These are phyloP conservation scores for Mohoua ochrocephala DNA, from an alignment of 2,113 vertebrate species.

Conservation along the genomic window DNA sequence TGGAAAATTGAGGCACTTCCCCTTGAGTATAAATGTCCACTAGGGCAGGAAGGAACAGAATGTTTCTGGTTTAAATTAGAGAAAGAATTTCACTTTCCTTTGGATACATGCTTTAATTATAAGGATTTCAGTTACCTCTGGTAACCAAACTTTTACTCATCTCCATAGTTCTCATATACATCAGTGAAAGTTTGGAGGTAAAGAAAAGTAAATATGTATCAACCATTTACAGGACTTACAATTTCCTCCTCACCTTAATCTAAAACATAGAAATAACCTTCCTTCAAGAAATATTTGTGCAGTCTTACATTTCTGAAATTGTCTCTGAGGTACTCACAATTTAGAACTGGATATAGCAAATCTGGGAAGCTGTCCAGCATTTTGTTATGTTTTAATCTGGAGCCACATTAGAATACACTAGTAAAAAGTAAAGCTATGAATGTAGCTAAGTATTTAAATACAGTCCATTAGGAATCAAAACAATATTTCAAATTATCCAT, in stretches of 20 bases:
- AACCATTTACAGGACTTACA: not conserved
- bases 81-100: not conserved
- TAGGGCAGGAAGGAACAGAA: not conserved
- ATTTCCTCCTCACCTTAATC: not conserved
- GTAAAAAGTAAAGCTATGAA: not conserved
- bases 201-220: not conserved
- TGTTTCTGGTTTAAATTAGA: not conserved
- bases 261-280: not conserved
- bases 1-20: not conserved
- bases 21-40: not conserved
- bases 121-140: fast-evolving
- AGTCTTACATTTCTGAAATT: not conserved
- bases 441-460: not conserved
- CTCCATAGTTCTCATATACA: not conserved
- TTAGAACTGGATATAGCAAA: not conserved
- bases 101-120: not conserved
- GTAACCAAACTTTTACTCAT: not conserved
- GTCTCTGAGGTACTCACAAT: not conserved
- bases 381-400: not conserved
- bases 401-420: not conserved
- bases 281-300: not conserved
- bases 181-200: not conserved
- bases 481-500: not conserved
- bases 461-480: not conserved
- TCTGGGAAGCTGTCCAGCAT: not conserved